Conservation (phyloP, 2,797 vertebrate species). For the Novumbra hubbsi region DNA sequence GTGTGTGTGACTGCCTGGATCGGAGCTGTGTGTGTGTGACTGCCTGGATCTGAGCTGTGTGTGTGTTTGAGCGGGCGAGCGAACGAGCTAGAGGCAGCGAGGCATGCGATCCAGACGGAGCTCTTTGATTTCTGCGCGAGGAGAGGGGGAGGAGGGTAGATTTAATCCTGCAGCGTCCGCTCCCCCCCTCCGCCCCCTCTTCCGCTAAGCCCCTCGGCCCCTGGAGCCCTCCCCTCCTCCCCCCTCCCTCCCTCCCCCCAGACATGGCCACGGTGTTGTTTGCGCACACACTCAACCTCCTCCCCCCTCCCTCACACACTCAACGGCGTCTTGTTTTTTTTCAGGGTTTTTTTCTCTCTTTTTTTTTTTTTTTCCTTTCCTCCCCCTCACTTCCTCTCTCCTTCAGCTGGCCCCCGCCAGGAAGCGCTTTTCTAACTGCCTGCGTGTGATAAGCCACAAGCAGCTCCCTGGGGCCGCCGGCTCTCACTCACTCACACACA, state of each 20-base stretch:
- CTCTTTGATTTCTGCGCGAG: constrained; percentile 14
- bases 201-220: background rate
- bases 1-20: too few species aligned
- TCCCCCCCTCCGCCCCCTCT: background rate
- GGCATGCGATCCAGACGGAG: constrained; percentile 42
- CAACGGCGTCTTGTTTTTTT: constrained; percentile 16
- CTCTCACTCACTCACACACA: background rate
- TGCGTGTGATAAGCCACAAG: constrained; percentile 24
- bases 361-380: background rate
- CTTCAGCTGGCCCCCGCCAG: constrained; percentile 6
- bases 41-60: background rate
- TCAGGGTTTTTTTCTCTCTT: background rate
- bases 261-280: background rate
- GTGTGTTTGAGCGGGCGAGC: constrained; percentile 6
- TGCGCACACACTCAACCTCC: background rate
- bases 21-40: too few species aligned
- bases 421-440: constrained; percentile 30
- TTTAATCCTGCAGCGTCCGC: constrained; percentile 64
- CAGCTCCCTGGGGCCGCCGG: constrained; percentile 39
- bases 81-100: constrained; percentile 37
- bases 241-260: background rate
- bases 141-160: constrained; percentile 22
- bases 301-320: background rate
- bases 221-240: background rate
- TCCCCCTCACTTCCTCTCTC: background rate